Base-by-base conservation (phyloP, 2,113 vertebrate species). In the Vidua chalybeata region DNA sequence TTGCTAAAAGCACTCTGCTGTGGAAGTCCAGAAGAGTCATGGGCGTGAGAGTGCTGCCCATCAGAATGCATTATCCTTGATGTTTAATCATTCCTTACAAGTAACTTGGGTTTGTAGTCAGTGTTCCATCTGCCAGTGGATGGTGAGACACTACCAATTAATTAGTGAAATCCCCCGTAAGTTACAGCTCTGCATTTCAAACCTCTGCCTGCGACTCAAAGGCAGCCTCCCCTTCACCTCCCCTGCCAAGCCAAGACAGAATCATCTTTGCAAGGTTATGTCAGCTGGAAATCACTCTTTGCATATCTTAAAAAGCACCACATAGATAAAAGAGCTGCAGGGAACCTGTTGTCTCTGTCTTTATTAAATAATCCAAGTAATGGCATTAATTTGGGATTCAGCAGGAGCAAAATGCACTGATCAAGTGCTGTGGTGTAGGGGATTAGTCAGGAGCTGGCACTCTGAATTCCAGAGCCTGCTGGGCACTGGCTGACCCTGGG, bases 301-400 rank as follows among this genome's bases (percentile, higher is more conserved):
- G 86, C 93, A 84, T 96, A 91, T 93, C 89, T 96, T 93, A 88
- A 90, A 88, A 90, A 88, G 76, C 49, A 28, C 62, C 18, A 46
- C 77, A 3, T 4, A 84, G 62, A 87, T 77, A 80, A 77, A 92
- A 95, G 93, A 94, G 51, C 91, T 79, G 88, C 67, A 55, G 90
- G 93, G 84, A 97, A 64, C 79, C 84, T 91, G 81, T 94, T 95
- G 91, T 94, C 83, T 12, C 81, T 41, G 59, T 75, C 89, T 85
- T 85, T 95, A 91, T 93, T 96, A 95, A 97, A 94, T 96, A 96
- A 96, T 87, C 92, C 69, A 73, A 74, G 80, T 93, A 96, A 96
- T 88, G 75, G 87, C 86, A 69, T 94, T 95, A 96, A 80, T 92
- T 89, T 91, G 95, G 67, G 71, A 87, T 93, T 80, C 87, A 75